A percentile compares a stretch with the other conserved stretches of the same genome.
phyloP scores from a whole-genome alignment of 1,140 invertebrate genomes.

The Zaprionus kolodkinae region DNA sequence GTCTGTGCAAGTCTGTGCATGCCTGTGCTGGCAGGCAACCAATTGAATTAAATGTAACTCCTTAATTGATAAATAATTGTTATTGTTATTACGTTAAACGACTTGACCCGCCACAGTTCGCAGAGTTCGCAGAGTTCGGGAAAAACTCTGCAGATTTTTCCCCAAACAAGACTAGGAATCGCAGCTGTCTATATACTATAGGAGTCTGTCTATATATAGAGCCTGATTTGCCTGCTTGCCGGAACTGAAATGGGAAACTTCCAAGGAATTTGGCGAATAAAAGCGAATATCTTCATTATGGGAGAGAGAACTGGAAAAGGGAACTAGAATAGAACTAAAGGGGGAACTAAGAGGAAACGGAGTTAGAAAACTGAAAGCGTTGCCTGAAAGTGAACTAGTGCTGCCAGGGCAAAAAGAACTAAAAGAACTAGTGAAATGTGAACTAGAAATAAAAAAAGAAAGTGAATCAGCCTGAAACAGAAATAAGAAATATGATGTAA shows the following conservation, averaged over 20 bases:
- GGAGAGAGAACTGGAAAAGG: background rate
- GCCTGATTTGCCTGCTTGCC: background rate
- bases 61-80: slow-evolving; percentile 79
- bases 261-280: background rate
- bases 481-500: too few species aligned
- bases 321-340: background rate
- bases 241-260: background rate
- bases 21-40: slow-evolving; percentile 4
- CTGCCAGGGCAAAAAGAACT: too few species aligned
- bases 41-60: slow-evolving; percentile 68
- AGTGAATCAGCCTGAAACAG: too few species aligned
- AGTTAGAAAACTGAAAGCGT: background rate
- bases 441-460: too few species aligned
- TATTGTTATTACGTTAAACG: slow-evolving; percentile 66
- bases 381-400: background rate
- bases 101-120: slow-evolving; percentile 29
- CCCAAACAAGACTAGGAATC: too few species aligned
- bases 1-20: background rate
- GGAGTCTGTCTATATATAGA: background rate
- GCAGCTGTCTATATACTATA: too few species aligned
- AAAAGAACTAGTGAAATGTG: too few species aligned
- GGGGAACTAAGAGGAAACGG: background rate
- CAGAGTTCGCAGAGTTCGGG: too few species aligned
- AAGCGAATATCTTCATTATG: background rate
- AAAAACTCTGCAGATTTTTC: background rate